Evolutionary conservation across 1,140 invertebrate species (phyloP).

Genomic region (Planococcus citri): DNA sequence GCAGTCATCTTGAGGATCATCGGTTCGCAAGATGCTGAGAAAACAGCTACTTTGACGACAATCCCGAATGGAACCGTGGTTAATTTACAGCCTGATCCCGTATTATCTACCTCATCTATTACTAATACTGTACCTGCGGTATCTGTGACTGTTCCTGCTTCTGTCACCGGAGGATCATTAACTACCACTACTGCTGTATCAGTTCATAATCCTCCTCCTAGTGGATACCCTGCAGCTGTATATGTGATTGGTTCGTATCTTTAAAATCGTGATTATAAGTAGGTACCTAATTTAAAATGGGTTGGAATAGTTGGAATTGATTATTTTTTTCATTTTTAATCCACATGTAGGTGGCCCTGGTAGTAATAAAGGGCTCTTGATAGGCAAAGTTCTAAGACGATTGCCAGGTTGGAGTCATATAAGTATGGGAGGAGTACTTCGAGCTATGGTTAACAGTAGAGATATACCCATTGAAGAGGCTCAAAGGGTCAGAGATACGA

Average conservation of each 20-base stretch:
- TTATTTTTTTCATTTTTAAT: too few species aligned
- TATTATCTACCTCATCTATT: background rate
- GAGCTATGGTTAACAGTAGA: slow-evolving; percentile 29
- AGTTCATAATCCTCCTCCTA: slow-evolving; percentile 28
- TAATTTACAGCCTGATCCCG: too few species aligned
- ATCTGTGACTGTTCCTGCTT: background rate
- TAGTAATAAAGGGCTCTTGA: slow-evolving; percentile 59
- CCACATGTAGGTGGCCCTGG: slow-evolving; percentile 52
- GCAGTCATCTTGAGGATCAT: slow-evolving; percentile 56
- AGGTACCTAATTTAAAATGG: too few species aligned
- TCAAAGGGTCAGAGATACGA: slow-evolving; percentile 46
- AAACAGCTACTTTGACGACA: background rate
- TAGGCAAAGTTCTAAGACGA: slow-evolving; percentile 48
- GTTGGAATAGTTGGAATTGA: too few species aligned
- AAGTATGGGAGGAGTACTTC: slow-evolving; percentile 55
- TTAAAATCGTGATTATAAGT: too few species aligned
- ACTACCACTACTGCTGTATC: slow-evolving; percentile 22
- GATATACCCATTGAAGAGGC: slow-evolving; percentile 38
- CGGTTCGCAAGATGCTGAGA: slow-evolving; percentile 9
- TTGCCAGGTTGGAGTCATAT: slow-evolving; percentile 60
- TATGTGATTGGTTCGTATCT: slow-evolving; percentile 20
- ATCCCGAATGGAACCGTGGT: slow-evolving; percentile 20
- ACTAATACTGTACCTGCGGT: background rate
- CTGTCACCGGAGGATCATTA: too few species aligned
- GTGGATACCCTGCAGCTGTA: slow-evolving; percentile 36